Conservation (phyloP, 2,113 vertebrate genomes). For the Crotophaga sulcirostris region DNA sequence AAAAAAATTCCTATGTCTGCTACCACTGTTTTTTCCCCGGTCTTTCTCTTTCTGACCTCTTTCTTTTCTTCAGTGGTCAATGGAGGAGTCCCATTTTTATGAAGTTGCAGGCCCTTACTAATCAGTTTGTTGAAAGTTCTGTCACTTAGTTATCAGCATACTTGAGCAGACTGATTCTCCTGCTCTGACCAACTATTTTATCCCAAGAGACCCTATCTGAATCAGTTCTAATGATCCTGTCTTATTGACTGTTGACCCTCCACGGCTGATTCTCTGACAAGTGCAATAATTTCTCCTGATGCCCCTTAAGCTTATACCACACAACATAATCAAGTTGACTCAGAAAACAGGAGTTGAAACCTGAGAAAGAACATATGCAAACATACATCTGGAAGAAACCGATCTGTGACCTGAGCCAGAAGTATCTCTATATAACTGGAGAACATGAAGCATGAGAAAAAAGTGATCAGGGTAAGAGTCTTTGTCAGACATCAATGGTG, state of each 20-base stretch:
- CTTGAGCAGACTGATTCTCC: neutral
- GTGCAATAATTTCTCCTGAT: neutral
- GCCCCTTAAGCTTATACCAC: neutral
- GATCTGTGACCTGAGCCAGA: neutral
- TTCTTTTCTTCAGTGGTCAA: neutral
- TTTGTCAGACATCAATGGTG: neutral
- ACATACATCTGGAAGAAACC: neutral
- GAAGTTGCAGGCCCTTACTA: neutral
- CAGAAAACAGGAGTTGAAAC: neutral
- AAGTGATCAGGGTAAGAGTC: neutral
- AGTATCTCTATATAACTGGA: neutral
- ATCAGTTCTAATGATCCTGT: conserved; percentile 15
- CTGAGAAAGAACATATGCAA: neutral
- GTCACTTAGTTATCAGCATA: neutral
- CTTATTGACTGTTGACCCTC: conserved; percentile 14
- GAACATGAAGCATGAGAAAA: neutral
- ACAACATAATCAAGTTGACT: conserved; percentile 1
- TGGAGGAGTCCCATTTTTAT: neutral
- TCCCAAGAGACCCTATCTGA: neutral
- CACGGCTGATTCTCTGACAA: neutral
- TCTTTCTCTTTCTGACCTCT: neutral
- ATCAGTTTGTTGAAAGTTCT: neutral
- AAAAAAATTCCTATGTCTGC: neutral
- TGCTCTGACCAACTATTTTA: neutral
- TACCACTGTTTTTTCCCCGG: fast-evolving